These are phyloP conservation scores for Lithophane semibrunnea DNA, from an alignment of 2,888 invertebrate species.

Conservation along the genomic window DNA sequence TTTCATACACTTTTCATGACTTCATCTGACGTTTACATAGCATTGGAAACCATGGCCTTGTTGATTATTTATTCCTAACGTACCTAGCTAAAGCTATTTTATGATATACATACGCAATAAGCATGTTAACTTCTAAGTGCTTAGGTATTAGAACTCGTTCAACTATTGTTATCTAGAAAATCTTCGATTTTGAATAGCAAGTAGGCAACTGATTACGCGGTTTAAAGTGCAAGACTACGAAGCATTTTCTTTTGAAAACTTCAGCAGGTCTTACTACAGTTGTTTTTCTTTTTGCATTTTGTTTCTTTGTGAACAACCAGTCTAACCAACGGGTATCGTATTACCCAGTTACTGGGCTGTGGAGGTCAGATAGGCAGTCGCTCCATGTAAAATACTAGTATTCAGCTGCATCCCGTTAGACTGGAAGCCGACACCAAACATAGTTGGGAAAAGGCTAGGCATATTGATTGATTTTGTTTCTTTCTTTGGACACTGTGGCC, in stretches of 20 bases:
- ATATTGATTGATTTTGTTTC: too few species aligned
- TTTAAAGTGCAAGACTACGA: not conserved
- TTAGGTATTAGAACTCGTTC: not conserved
- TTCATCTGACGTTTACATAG: constrained; percentile 37
- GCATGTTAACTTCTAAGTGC: not conserved
- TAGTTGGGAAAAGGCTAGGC: too few species aligned
- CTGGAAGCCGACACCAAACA: too few species aligned
- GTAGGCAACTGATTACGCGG: not conserved
- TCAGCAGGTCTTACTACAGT: not conserved
- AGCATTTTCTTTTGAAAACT: not conserved
- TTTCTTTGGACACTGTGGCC: not conserved
- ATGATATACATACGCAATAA: not conserved
- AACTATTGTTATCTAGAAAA: not conserved
- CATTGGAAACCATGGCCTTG: constrained; percentile 40
- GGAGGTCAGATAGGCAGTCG: too few species aligned
- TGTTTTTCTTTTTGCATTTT: not conserved
- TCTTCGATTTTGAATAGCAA: constrained; percentile 12
- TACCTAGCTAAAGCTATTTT: not conserved
- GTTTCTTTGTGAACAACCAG: too few species aligned
- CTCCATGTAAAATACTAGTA: too few species aligned
- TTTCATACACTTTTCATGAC: constrained; percentile 37
- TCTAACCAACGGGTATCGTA: too few species aligned
- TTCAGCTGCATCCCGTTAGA: too few species aligned
- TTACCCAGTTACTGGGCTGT: too few species aligned
- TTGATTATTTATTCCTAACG: constrained; percentile 43